Evolutionary conservation across 2,888 invertebrate genomes (phyloP).

Genomic region (Eristalinus sepulchralis): DNA sequence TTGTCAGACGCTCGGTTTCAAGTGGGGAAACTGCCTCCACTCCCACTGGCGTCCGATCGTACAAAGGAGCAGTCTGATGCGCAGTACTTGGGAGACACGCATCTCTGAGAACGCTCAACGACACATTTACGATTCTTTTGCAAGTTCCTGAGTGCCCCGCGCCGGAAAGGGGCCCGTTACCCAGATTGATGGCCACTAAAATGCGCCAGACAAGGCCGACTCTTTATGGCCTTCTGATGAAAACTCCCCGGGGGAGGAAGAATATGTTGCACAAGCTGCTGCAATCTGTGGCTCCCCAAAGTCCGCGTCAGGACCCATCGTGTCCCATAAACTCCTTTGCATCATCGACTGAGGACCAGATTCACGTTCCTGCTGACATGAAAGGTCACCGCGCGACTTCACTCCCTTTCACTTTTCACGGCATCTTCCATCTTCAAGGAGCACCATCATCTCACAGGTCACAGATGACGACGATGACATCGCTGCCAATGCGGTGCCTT

Average conservation of each 20-base stretch:
- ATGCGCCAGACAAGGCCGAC: not conserved
- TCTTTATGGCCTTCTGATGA: not conserved
- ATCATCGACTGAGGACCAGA: too few relatives aligned
- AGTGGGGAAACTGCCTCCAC: conserved; percentile 26
- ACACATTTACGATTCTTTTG: conserved; percentile 44
- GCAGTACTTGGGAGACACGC: conserved; percentile 21
- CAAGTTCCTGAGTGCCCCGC: conserved; percentile 3
- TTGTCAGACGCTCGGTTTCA: conserved; percentile 49
- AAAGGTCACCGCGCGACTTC: too few relatives aligned
- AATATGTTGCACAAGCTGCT: not conserved
- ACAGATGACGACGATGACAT: too few relatives aligned
- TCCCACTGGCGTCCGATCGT: conserved; percentile 17
- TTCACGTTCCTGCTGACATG: too few relatives aligned
- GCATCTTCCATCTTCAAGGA: not conserved
- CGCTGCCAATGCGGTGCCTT: not conserved
- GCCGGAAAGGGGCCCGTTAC: conserved; percentile 10
- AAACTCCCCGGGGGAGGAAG: not conserved
- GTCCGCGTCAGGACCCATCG: too few relatives aligned
- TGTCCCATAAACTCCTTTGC: too few relatives aligned
- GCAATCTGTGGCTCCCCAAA: too few relatives aligned
- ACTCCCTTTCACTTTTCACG: too few relatives aligned
- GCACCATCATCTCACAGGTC: not conserved
- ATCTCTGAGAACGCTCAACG: conserved; percentile 1
- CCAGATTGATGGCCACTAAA: conserved; percentile 19
- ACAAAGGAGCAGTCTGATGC: conserved; percentile 6